Percentiles rank a stretch among this genome's conserved stretches.
These are phyloP conservation scores for Stichopus chloronotus DNA, from an alignment of 35 echinoderm and acorn worm species.

Conservation along the genomic window DNA sequence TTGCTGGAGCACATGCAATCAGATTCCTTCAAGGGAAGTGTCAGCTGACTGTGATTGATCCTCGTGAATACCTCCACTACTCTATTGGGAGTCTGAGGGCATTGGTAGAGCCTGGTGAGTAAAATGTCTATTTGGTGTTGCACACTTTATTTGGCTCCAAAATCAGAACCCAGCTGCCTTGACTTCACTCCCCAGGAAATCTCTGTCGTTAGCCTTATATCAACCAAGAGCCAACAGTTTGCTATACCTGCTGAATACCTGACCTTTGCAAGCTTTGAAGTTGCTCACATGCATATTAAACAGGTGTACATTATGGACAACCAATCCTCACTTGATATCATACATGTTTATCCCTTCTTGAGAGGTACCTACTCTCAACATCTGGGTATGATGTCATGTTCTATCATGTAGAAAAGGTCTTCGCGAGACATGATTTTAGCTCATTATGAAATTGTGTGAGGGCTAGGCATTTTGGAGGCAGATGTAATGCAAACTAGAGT, in stretches of 20 bases:
- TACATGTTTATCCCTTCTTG: too few relatives aligned
- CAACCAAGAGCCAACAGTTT: neutral
- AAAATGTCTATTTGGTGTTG: neutral
- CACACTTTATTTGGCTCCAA: neutral
- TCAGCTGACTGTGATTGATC: slow-evolving; percentile 87
- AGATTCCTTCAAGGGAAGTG: slow-evolving; percentile 67
- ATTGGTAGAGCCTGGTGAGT: slow-evolving; percentile 81
- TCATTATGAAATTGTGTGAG: too few relatives aligned
- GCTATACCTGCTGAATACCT: neutral
- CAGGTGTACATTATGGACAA: too few relatives aligned
- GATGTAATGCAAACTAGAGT: too few relatives aligned
- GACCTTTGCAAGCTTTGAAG: too few relatives aligned
- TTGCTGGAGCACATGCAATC: slow-evolving; percentile 64
- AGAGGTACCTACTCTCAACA: too few relatives aligned
- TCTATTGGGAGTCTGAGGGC: slow-evolving; percentile 74
- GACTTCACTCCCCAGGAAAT: neutral
- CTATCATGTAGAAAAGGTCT: too few relatives aligned
- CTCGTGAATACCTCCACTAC: slow-evolving; percentile 82
- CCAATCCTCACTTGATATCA: too few relatives aligned
- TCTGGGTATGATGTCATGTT: too few relatives aligned
- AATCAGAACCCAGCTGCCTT: neutral
- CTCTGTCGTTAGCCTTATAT: neutral
- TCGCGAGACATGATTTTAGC: too few relatives aligned
- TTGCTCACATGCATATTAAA: too few relatives aligned
- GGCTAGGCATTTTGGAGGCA: too few relatives aligned